Evolutionary conservation across 2,888 invertebrate genomes (phyloP).

Genomic region (Sipha maydis): DNA sequence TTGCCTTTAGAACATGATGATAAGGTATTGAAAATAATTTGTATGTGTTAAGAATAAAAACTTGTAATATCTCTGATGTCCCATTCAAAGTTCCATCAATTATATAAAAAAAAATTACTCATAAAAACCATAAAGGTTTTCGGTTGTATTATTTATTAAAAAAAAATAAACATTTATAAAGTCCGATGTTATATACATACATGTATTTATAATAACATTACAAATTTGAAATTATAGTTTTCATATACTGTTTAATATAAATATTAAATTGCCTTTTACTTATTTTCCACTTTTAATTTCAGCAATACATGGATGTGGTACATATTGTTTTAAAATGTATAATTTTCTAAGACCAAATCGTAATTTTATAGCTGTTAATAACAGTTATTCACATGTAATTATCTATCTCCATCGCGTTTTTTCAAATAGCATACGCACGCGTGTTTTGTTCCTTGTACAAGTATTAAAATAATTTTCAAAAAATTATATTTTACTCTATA

Average conservation of each 20-base stretch:
- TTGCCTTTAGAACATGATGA: too few relatives aligned
- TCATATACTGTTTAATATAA: neutral
- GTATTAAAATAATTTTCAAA: neutral
- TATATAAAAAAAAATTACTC: too few relatives aligned
- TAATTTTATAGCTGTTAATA: neutral
- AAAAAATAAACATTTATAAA: neutral
- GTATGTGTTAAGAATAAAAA: too few relatives aligned
- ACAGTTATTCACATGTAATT: neutral
- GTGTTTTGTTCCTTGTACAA: neutral
- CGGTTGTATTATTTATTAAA: neutral
- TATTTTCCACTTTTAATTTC: too few relatives aligned
- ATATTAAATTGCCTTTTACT: neutral
- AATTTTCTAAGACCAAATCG: neutral
- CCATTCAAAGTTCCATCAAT: too few relatives aligned
- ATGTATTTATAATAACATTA: neutral
- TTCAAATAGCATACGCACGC: neutral
- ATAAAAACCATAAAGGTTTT: too few relatives aligned
- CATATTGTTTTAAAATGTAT: slow-evolving; percentile 9
- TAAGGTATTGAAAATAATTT: too few relatives aligned
- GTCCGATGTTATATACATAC: neutral
- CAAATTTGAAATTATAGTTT: neutral
- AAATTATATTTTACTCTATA: too few relatives aligned
- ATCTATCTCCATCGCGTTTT: neutral
- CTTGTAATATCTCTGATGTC: too few relatives aligned
- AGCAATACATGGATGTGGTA: neutral